phyloP scores from a whole-genome alignment of 2,797 vertebrate genomes.

The Amblyopsis hoosieri region DNA sequence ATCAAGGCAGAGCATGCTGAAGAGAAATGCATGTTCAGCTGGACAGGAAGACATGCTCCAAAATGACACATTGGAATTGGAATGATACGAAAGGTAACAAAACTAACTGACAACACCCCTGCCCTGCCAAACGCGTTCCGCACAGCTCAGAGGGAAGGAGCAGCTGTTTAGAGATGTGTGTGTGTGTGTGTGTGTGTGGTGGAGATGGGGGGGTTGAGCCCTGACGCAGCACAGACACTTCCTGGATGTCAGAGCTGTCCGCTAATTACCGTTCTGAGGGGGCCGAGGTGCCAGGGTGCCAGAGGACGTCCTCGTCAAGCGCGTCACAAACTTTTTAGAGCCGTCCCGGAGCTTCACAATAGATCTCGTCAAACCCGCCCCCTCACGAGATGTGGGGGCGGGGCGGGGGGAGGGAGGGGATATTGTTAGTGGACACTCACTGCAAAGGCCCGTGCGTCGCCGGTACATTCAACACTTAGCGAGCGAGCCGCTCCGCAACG shows the following conservation, averaged over 20 bases:
- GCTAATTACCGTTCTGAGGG: constrained; percentile 50
- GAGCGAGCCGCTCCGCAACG: too few relatives aligned
- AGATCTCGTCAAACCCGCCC: constrained; percentile 40
- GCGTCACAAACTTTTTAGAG: constrained; percentile 44
- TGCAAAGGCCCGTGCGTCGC: not conserved
- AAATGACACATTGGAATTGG: too few relatives aligned
- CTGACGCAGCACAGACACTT: constrained; percentile 49
- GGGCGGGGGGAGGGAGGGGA: too few relatives aligned
- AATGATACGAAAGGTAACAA: too few relatives aligned
- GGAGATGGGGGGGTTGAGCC: constrained; percentile 46
- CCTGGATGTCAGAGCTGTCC: constrained; percentile 43
- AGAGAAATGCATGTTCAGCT: too few relatives aligned
- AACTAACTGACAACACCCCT: constrained; percentile 68
- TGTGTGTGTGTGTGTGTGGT: constrained; percentile 56
- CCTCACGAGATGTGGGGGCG: too few relatives aligned
- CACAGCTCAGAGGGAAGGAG: constrained; percentile 61
- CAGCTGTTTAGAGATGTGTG: constrained; percentile 60
- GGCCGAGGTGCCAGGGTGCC: constrained; percentile 48
- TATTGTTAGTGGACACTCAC: too few relatives aligned
- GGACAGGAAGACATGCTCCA: too few relatives aligned
- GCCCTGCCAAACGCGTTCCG: constrained; percentile 60
- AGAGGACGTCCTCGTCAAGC: constrained; percentile 44
- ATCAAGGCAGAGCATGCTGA: too few relatives aligned
- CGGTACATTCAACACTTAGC: too few relatives aligned
- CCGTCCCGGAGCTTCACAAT: constrained; percentile 34